Conservation (phyloP, 2,797 vertebrate genomes). For the Forpus xanthops region DNA sequence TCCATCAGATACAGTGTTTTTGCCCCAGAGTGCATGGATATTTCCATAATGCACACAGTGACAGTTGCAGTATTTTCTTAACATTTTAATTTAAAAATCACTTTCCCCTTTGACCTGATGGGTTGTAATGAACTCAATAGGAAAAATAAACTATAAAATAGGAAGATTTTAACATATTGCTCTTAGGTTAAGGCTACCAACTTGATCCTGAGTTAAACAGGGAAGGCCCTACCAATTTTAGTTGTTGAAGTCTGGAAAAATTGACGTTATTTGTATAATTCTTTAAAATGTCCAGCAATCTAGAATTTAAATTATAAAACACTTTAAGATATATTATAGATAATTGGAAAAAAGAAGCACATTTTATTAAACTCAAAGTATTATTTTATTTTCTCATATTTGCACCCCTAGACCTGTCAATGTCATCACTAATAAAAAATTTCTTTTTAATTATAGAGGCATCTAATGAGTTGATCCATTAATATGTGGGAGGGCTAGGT, state of each 20-base stretch:
- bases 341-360: neutral
- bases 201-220: neutral
- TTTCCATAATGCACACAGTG: neutral
- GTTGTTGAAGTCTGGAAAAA: neutral
- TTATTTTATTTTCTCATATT: neutral
- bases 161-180: neutral
- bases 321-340: neutral
- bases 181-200: neutral
- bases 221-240: neutral
- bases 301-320: neutral
- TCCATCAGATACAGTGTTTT: neutral
- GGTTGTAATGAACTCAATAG: neutral
- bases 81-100: neutral
- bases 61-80: neutral
- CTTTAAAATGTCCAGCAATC: neutral
- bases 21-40: neutral
- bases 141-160: neutral
- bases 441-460: neutral
- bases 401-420: neutral
- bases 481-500: fast-evolving
- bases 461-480: neutral
- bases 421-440: neutral
- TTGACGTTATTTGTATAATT: neutral
- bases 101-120: neutral
- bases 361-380: neutral